Evolutionary conservation across 2,113 vertebrate genomes (phyloP).

Genomic region (Murina feae): DNA sequence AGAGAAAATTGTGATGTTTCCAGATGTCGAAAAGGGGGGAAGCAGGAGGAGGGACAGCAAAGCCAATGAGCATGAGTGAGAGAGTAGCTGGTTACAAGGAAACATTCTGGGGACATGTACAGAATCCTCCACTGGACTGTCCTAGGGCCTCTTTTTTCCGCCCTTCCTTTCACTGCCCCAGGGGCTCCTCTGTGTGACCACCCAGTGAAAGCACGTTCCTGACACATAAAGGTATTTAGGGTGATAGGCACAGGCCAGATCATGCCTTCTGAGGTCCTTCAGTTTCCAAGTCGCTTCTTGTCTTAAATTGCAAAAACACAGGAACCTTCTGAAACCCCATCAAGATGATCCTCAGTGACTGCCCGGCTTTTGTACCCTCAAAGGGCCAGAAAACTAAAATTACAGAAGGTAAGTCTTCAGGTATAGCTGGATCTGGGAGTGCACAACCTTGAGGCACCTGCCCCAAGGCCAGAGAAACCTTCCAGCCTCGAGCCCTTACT

Average conservation of each 20-base stretch:
- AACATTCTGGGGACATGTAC: not conserved
- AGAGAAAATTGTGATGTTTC: conserved; percentile 67
- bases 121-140: not conserved
- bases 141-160: not conserved
- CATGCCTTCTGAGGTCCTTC: not conserved
- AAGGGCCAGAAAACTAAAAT: not conserved
- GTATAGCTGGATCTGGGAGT: not conserved
- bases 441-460: rapidly evolving
- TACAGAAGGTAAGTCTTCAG: not conserved
- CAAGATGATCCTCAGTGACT: not conserved
- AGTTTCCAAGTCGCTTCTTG: not conserved
- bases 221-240: not conserved
- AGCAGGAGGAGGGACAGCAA: conserved; percentile 25
- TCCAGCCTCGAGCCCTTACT: not conserved
- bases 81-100: not conserved
- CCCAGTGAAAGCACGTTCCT: not conserved
- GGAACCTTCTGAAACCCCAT: not conserved
- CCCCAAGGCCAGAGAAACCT: not conserved
- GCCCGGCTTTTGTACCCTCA: not conserved
- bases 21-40: conserved; percentile 70
- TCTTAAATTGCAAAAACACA: not conserved
- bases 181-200: not conserved
- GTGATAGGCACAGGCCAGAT: not conserved
- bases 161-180: not conserved
- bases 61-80: not conserved